These are phyloP conservation scores for Channa argus DNA, from an alignment of 2,113 vertebrate species.

Conservation along the genomic window DNA sequence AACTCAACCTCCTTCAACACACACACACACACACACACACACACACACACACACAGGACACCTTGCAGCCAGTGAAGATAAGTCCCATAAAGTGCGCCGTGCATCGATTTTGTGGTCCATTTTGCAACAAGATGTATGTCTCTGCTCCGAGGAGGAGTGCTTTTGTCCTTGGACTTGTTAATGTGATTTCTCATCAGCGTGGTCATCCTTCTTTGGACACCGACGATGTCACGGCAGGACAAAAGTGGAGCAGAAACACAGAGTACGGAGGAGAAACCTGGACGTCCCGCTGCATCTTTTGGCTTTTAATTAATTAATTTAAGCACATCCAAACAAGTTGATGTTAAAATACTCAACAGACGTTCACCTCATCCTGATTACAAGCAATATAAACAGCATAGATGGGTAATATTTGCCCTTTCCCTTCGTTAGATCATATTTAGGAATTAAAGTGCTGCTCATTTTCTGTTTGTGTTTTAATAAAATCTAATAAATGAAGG, in stretches of 20 bases:
- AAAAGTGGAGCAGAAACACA: not conserved
- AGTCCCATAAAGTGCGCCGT: conserved; percentile 23
- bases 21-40: conserved; percentile 8
- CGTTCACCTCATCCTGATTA: too few species aligned
- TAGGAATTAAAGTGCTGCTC: too few species aligned
- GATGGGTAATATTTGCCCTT: too few species aligned
- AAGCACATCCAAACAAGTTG: too few species aligned
- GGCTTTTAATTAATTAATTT: too few species aligned
- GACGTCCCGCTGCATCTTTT: too few species aligned
- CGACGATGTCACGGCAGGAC: conserved; percentile 26
- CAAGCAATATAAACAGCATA: too few species aligned
- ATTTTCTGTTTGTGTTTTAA: too few species aligned
- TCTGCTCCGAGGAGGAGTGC: conserved; percentile 30
- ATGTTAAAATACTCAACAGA: too few species aligned
- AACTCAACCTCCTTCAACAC: conserved; percentile 14
- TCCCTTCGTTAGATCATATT: too few species aligned
- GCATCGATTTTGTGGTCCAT: conserved; percentile 51
- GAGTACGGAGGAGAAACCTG: too few species aligned
- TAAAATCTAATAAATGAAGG: too few species aligned
- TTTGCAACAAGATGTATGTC: conserved; percentile 57
- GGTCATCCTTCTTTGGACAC: conserved; percentile 14
- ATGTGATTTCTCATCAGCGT: conserved; percentile 45
- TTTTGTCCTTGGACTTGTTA: conserved; percentile 43
- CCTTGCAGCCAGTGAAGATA: conserved; percentile 23
- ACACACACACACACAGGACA: conserved; percentile 31